These are phyloP conservation scores for Mamestra brassicae DNA, from an alignment of 2,888 invertebrate species.

Conservation along the genomic window DNA sequence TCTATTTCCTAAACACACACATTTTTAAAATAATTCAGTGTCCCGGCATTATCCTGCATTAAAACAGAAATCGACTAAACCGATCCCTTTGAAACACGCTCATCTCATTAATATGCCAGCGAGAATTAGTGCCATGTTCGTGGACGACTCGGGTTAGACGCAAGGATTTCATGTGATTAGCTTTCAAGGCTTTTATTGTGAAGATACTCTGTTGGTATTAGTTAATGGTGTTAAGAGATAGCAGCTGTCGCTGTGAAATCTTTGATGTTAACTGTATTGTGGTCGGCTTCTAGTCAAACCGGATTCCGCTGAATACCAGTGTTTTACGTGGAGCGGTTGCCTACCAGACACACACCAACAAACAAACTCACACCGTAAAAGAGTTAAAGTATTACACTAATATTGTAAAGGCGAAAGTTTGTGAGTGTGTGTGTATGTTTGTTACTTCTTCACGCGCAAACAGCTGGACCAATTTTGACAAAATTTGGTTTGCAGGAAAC, in stretches of 20 bases:
- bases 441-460: too few relatives aligned
- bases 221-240: neutral
- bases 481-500: too few relatives aligned
- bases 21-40: constrained; percentile 34
- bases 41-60: constrained; percentile 12
- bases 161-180: constrained; percentile 35
- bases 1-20: neutral
- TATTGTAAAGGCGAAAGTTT: too few relatives aligned
- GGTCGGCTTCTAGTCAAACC: too few relatives aligned
- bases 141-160: neutral
- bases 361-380: too few relatives aligned
- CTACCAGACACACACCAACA: too few relatives aligned
- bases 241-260: neutral
- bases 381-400: too few relatives aligned
- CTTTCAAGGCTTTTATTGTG: constrained; percentile 20
- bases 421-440: too few relatives aligned
- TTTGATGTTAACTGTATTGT: neutral
- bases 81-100: constrained; percentile 34
- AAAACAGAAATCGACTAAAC: constrained; percentile 45
- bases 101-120: constrained; percentile 57
- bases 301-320: too few relatives aligned
- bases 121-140: constrained; percentile 28
- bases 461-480: too few relatives aligned
- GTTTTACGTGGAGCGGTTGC: too few relatives aligned
- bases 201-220: neutral